Conservation (phyloP, 2,888 invertebrate species). For the Bombylius major region DNA sequence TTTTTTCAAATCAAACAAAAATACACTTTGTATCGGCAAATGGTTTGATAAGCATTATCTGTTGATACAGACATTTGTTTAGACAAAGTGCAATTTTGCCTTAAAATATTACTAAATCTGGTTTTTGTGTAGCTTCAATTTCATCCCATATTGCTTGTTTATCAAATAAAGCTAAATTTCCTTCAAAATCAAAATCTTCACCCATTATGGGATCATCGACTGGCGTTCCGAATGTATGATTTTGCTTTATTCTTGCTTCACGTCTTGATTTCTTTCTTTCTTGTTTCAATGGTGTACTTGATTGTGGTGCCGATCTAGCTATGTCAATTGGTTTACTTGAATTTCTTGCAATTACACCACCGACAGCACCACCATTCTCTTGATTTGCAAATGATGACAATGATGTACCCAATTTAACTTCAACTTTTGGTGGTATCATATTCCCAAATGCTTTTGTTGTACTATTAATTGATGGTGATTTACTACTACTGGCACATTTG, state of each 20-base stretch:
- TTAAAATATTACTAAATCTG: conserved; percentile 40
- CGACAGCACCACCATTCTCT: conserved; percentile 10
- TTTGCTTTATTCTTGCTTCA: conserved; percentile 27
- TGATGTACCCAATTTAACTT: conserved; percentile 26
- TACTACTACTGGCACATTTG: conserved; percentile 7
- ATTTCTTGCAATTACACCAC: conserved; percentile 11
- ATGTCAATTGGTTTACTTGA: conserved; percentile 31
- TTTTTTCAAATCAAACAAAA: too few species aligned
- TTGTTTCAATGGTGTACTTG: conserved; percentile 16
- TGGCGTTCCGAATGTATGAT: conserved; percentile 31
- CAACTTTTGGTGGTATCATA: conserved; percentile 35
- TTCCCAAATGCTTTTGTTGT: conserved; percentile 31
- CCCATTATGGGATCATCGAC: conserved; percentile 32
- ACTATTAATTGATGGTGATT: conserved; percentile 16
- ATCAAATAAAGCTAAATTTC: conserved; percentile 82
- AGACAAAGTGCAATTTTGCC: too few species aligned
- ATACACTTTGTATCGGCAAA: too few species aligned
- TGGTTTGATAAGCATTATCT: conserved; percentile 32
- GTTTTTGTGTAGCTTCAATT: conserved; percentile 48
- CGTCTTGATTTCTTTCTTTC: conserved; percentile 25
- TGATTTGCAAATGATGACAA: conserved; percentile 1
- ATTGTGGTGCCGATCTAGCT: conserved; percentile 16
- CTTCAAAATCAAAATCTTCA: conserved; percentile 88
- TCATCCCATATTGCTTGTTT: conserved; percentile 70
- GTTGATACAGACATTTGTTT: conserved; percentile 9